Conservation (phyloP, 2,113 vertebrate species). For the Esox niger region DNA sequence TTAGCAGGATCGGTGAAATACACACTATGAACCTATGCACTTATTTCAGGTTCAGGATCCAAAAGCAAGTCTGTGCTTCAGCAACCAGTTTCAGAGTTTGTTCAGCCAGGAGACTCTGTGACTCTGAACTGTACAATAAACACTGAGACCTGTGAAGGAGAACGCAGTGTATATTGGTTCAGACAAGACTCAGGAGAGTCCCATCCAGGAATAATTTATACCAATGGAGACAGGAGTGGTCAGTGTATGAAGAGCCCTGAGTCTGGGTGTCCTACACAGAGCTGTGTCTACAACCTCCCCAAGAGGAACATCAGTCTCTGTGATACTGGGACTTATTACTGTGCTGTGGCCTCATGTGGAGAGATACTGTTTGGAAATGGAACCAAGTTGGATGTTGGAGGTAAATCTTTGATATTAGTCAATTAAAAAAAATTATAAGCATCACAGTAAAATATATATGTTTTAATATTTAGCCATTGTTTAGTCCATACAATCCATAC, state of each 20-base stretch:
- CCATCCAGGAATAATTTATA: conserved; percentile 34
- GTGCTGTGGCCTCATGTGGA: conserved; percentile 51
- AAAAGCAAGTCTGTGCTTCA: conserved; percentile 6
- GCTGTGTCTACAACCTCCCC: conserved; percentile 45
- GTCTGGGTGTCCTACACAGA: conserved; percentile 4
- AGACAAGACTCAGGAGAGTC: conserved; percentile 32
- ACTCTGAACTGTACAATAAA: conserved; percentile 41
- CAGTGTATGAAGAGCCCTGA: conserved; percentile 22
- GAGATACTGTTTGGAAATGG: conserved; percentile 46
- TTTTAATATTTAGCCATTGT: too few relatives aligned
- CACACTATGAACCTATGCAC: too few relatives aligned
- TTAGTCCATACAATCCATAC: too few relatives aligned
- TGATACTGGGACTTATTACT: conserved; percentile 48
- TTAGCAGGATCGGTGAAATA: too few relatives aligned
- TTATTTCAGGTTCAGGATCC: not conserved
- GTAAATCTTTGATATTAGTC: too few relatives aligned
- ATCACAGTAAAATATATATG: too few relatives aligned
- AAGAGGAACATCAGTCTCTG: conserved; percentile 31
- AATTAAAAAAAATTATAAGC: too few relatives aligned
- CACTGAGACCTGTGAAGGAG: conserved; percentile 15
- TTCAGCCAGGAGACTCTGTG: conserved; percentile 27
- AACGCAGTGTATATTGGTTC: conserved; percentile 39
- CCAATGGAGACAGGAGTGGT: conserved; percentile 19
- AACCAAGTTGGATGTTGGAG: not conserved
- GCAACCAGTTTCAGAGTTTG: conserved; percentile 2